These are phyloP conservation scores for Cryptoblepharus egeriae DNA, from an alignment of 2,797 vertebrate genomes.

Conservation along the genomic window DNA sequence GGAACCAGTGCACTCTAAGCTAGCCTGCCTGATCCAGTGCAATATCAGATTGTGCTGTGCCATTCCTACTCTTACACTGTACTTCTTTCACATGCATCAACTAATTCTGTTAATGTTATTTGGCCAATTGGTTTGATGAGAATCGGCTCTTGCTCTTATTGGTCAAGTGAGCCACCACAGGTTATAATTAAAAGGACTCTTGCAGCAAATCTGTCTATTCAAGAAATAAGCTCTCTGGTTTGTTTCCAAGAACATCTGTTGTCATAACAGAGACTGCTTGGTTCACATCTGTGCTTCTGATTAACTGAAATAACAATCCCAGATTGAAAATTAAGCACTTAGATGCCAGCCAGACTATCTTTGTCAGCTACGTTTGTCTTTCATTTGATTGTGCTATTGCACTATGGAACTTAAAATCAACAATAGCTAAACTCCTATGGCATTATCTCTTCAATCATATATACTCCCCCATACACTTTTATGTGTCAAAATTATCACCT, in stretches of 20 bases:
- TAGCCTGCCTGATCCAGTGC: no score
- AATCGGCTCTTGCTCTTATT: slow-evolving; percentile 6
- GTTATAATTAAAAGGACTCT: slow-evolving; percentile 13
- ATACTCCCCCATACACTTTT: rapidly evolving
- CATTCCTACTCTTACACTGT: no score
- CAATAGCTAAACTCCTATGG: not conserved
- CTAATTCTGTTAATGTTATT: not conserved
- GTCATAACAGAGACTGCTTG: slow-evolving; percentile 39
- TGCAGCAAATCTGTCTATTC: slow-evolving; percentile 10
- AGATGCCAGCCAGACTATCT: slow-evolving; percentile 11
- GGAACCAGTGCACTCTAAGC: no score
- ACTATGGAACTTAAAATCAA: not conserved
- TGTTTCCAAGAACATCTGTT: slow-evolving; percentile 47
- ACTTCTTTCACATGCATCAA: no score
- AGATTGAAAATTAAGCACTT: slow-evolving; percentile 36
- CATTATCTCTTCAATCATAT: not conserved
- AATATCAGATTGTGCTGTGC: slow-evolving; percentile 8
- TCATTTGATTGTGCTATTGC: not conserved
- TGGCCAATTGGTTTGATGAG: slow-evolving; percentile 16
- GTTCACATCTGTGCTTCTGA: slow-evolving; percentile 27
- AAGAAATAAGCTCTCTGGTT: slow-evolving; percentile 43
- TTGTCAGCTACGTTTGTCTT: not conserved
- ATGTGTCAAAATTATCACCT: not conserved
- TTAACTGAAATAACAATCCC: slow-evolving; percentile 38
- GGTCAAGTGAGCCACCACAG: slow-evolving; percentile 19